Evolutionary conservation across 2,888 invertebrate genomes (phyloP), one percentile per base, ranked within the genome.

Genomic region (Aelia acuminata): DNA sequence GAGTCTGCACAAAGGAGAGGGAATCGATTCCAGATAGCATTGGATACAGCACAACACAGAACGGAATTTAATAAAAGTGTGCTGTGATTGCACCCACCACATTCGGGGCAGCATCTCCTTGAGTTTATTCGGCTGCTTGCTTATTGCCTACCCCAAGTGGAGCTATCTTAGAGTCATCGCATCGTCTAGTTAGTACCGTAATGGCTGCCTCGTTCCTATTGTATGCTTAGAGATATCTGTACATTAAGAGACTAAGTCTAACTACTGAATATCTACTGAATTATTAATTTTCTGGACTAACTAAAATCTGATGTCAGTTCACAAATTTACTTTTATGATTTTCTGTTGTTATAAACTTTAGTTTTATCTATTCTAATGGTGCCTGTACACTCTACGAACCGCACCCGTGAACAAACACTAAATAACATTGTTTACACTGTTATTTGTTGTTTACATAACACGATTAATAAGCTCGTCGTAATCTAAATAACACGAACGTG

Each of bases 41-140:
- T 70, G 63, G 63, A 35, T 35, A 70, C 18, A 35, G 5, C 57
- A 70, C 18, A 35, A 4, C 57, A 11, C 35, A 31, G 31, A 70
- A 70, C 63, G 63, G 63, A 70, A 70, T 70, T 70, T 70, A 70
- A 70, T 70, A 70, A 70, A 70, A 35, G 63, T n/a, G n/a, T n/a
- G n/a, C 63, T 70, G 63, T 35, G 63, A 70, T 70, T 70, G 26
- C 13, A 20, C 3, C 18, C 20, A 4, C 3, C 57, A 0, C 18
- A 35, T 13, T 70, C 31, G 31, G 8, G 15, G 18, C 18, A 18
- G 11, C 35, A 35, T 70, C 20, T 70, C 63, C 13, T 57, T 31
- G 26, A 57, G n/a, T 57, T 57, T 35, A 31, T 18, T 7, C 20
- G 4, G 22, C 31, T 31, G 8, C 26, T 35, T 18, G 20, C 18